phyloP scores from a whole-genome alignment of 2,888 invertebrate species.

The Yponomeuta plumbellus region DNA sequence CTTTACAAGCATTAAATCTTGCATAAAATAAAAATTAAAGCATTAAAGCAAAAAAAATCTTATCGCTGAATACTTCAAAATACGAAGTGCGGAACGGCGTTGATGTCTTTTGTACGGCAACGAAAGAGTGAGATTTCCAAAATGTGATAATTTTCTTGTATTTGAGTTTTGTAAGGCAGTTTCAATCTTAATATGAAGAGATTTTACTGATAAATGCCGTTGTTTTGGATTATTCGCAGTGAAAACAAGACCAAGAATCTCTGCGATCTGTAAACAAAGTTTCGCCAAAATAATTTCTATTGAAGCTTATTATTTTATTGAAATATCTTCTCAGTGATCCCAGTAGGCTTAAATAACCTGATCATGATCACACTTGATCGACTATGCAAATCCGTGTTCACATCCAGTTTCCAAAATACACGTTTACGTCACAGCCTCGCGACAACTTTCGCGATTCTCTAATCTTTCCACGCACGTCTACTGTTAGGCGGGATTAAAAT shows the following conservation, averaged over 20 bases:
- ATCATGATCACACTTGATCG: neutral
- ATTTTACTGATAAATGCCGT: neutral
- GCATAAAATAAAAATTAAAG: neutral
- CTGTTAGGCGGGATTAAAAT: neutral
- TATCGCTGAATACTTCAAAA: neutral
- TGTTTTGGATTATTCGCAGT: too few relatives aligned
- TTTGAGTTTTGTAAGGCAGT: too few relatives aligned
- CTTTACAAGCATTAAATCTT: neutral
- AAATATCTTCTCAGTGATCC: too few relatives aligned
- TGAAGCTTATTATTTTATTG: too few relatives aligned
- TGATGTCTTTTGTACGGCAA: slow-evolving; percentile 46
- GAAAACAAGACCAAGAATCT: too few relatives aligned
- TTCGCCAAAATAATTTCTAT: neutral
- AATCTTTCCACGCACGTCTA: neutral
- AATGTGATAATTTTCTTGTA: neutral
- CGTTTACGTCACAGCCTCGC: neutral
- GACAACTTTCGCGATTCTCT: neutral
- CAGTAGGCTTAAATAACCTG: neutral
- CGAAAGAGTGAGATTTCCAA: neutral
- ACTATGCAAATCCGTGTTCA: neutral
- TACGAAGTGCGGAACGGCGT: slow-evolving; percentile 27
- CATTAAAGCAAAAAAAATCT: neutral
- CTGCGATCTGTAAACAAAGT: neutral
- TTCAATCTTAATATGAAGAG: neutral
- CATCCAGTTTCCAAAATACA: slow-evolving; percentile 1